Evolutionary conservation across 2,797 vertebrate species (phyloP).

Genomic region (Melanotaenia nigrans): DNA sequence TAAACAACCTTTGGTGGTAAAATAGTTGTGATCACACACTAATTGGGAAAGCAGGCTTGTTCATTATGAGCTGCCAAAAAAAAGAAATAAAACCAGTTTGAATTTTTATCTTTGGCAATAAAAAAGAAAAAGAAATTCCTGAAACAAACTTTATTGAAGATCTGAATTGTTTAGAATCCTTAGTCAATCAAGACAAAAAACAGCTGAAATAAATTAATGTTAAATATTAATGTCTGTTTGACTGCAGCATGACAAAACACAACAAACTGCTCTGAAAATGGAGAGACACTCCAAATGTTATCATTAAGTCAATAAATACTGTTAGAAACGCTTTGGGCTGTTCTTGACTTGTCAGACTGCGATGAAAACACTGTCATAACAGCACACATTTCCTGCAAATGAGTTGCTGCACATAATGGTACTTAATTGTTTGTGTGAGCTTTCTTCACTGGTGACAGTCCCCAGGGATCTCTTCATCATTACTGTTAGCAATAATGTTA

Average conservation of each 20-base stretch:
- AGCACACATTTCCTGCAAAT: slow-evolving; percentile 27
- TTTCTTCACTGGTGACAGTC: slow-evolving; percentile 29
- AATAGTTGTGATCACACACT: not conserved
- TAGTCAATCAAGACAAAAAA: not conserved
- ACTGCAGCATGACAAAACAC: not conserved
- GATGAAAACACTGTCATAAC: slow-evolving; percentile 15
- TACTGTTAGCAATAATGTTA: slow-evolving; percentile 27
- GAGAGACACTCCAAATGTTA: not conserved
- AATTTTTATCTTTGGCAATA: not conserved
- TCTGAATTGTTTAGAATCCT: not conserved
- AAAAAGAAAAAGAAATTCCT: not conserved
- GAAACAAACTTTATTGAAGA: not conserved
- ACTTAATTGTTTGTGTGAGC: slow-evolving; percentile 43
- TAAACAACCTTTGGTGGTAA: not conserved
- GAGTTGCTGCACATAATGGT: slow-evolving; percentile 28
- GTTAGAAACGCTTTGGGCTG: slow-evolving; percentile 1
- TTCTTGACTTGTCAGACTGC: slow-evolving; percentile 17
- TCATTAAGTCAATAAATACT: slow-evolving; percentile 4
- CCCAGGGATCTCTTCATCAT: slow-evolving; percentile 36
- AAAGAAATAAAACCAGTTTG: not conserved
- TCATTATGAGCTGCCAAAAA: not conserved
- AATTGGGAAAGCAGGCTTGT: not conserved
- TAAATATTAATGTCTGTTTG: not conserved
- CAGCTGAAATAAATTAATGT: not conserved
- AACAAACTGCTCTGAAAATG: slow-evolving; percentile 5